A percentile compares a stretch with the other conserved stretches of the same genome.
Evolutionary conservation across 2,888 invertebrate genomes (phyloP).

Genomic region (Phrixothrix hirtus): DNA sequence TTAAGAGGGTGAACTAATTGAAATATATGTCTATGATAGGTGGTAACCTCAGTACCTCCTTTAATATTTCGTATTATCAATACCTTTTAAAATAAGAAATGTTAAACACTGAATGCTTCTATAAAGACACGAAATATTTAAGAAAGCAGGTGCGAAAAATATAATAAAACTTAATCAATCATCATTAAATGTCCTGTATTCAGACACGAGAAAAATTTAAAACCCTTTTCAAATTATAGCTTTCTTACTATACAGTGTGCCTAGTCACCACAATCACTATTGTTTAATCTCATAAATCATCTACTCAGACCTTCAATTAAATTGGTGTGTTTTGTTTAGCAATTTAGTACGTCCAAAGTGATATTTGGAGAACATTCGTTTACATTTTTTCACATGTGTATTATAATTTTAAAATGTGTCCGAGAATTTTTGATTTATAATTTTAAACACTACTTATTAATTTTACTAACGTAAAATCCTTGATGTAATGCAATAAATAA

Average conservation of each 20-base stretch:
- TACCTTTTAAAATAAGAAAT: slow-evolving; percentile 23
- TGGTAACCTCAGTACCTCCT: slow-evolving; percentile 35
- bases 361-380: too few species aligned
- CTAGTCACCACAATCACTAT: slow-evolving; percentile 33
- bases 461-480: too few species aligned
- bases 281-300: slow-evolving; percentile 38
- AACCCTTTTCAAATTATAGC: slow-evolving; percentile 32
- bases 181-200: slow-evolving; percentile 35
- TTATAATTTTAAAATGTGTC: too few species aligned
- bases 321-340: slow-evolving; percentile 12
- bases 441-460: too few species aligned
- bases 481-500: too few species aligned
- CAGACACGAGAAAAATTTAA: slow-evolving; percentile 17
- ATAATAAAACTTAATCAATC: slow-evolving; percentile 35
- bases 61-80: slow-evolving; percentile 38
- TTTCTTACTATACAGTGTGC: slow-evolving; percentile 22
- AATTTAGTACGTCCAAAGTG: too few species aligned
- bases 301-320: slow-evolving; percentile 28
- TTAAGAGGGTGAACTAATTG: slow-evolving; percentile 48
- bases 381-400: too few species aligned
- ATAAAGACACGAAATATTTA: slow-evolving; percentile 9
- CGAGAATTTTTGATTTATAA: too few species aligned
- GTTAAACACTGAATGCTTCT: neutral
- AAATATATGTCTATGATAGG: slow-evolving; percentile 47
- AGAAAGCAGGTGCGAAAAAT: slow-evolving; percentile 30